Evolutionary conservation across 92 coral and sea anemone genomes (phyloP).

Genomic region (Porites divaricata): DNA sequence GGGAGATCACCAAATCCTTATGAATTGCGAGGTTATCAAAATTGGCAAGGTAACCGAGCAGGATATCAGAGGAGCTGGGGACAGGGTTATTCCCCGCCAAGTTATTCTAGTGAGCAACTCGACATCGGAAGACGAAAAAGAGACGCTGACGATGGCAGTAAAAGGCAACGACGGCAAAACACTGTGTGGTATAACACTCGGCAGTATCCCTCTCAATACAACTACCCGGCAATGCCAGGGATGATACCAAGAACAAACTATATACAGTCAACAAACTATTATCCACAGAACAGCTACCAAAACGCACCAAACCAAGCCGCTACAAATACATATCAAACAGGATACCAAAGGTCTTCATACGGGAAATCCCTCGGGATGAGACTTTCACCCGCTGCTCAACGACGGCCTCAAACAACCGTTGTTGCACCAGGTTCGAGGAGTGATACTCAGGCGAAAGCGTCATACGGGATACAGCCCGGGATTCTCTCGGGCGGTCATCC

Average conservation of each 20-base stretch:
- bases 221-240: constrained; percentile 16
- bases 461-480: constrained; percentile 32
- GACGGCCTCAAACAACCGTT: background rate
- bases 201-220: constrained; percentile 5
- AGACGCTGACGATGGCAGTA: constrained; percentile 20
- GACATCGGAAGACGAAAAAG: constrained; percentile 55
- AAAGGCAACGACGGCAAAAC: constrained; percentile 64
- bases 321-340: background rate
- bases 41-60: constrained; percentile 27
- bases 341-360: constrained; percentile 11
- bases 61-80: constrained; percentile 20
- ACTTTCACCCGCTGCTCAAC: constrained; percentile 10
- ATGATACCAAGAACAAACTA: constrained; percentile 17
- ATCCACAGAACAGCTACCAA: background rate
- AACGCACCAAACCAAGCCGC: constrained; percentile 6
- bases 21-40: constrained; percentile 42
- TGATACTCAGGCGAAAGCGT: constrained; percentile 2
- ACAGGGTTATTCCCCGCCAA: constrained; percentile 22
- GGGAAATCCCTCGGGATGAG: constrained; percentile 22
- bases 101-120: constrained; percentile 38
- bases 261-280: constrained; percentile 26
- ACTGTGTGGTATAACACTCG: constrained; percentile 65
- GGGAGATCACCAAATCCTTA: constrained; percentile 14
- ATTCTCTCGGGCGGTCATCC: constrained; percentile 31
- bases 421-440: constrained; percentile 16